Percentiles rank a stretch among this genome's conserved stretches.
These are phyloP conservation scores for Tiliacea aurago DNA, from an alignment of 2,888 invertebrate genomes.

Conservation along the genomic window DNA sequence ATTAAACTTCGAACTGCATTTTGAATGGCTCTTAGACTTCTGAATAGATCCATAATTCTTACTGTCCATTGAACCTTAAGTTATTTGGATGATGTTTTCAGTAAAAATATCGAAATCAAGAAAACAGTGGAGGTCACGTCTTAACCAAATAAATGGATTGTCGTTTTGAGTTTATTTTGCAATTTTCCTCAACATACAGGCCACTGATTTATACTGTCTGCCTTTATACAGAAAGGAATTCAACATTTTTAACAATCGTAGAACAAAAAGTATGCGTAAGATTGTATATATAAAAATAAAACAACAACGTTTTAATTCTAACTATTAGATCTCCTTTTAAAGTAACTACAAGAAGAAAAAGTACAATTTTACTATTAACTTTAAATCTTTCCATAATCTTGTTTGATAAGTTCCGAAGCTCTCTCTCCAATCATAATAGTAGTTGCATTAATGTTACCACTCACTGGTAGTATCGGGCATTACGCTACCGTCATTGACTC, in stretches of 20 bases:
- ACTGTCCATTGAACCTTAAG: neutral
- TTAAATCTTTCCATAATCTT: neutral
- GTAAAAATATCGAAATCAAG: neutral
- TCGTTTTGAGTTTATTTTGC: neutral
- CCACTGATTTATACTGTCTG: neutral
- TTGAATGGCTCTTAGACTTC: slow-evolving; percentile 14
- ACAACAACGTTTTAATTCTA: neutral
- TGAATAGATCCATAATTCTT: slow-evolving; percentile 12
- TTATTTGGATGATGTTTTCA: slow-evolving; percentile 16
- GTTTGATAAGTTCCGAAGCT: slow-evolving; percentile 90
- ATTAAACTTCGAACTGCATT: slow-evolving; percentile 19
- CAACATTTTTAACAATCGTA: neutral
- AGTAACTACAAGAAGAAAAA: neutral
- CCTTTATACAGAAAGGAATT: neutral
- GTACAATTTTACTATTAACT: neutral
- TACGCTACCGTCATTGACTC: slow-evolving; percentile 92
- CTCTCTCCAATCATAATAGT: slow-evolving; percentile 92
- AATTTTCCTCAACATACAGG: neutral
- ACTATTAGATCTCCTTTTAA: neutral
- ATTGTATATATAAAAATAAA: neutral
- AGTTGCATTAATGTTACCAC: slow-evolving; percentile 91
- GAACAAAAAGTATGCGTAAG: neutral
- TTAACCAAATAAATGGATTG: neutral
- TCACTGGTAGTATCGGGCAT: slow-evolving; percentile 91
- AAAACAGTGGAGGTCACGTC: neutral